Evolutionary conservation across 2,888 invertebrate species (phyloP).

Genomic region (Clistopyga incitator): DNA sequence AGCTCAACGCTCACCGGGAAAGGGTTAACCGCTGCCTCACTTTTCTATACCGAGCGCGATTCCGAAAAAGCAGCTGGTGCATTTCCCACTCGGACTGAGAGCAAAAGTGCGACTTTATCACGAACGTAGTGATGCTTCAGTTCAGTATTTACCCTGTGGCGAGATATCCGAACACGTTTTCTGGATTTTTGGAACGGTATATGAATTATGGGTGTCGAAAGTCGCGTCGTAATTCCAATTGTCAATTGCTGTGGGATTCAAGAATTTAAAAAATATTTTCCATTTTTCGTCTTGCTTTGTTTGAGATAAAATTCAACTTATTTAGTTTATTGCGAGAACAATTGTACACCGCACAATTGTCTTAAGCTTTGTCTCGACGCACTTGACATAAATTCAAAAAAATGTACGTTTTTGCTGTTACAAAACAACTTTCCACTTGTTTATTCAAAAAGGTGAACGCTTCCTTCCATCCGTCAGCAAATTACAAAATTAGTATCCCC

Average conservation of each 20-base stretch:
- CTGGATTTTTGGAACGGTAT: not conserved
- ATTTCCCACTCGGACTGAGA: conserved; percentile 10
- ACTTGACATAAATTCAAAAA: no score
- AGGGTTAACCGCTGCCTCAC: not conserved
- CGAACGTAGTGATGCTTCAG: not conserved
- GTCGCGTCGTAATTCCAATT: no score
- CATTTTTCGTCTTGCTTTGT: no score
- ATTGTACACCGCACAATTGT: no score
- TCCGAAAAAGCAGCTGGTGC: conserved; percentile 4
- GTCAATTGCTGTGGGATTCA: no score
- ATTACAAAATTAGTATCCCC: not conserved
- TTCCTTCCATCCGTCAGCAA: not conserved
- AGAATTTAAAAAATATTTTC: no score
- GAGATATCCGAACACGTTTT: not conserved
- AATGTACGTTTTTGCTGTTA: no score
- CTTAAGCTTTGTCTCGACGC: no score
- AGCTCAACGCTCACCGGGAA: not conserved
- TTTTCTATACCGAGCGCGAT: conserved; percentile 8
- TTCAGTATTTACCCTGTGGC: not conserved
- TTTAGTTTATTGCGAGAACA: no score
- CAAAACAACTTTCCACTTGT: not conserved
- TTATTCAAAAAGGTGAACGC: not conserved
- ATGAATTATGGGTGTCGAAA: not conserved
- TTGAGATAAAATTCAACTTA: no score
- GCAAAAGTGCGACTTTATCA: not conserved